Base-by-base conservation (phyloP, 2,888 invertebrate genomes). In the Gymnoscelis rufifasciata region DNA sequence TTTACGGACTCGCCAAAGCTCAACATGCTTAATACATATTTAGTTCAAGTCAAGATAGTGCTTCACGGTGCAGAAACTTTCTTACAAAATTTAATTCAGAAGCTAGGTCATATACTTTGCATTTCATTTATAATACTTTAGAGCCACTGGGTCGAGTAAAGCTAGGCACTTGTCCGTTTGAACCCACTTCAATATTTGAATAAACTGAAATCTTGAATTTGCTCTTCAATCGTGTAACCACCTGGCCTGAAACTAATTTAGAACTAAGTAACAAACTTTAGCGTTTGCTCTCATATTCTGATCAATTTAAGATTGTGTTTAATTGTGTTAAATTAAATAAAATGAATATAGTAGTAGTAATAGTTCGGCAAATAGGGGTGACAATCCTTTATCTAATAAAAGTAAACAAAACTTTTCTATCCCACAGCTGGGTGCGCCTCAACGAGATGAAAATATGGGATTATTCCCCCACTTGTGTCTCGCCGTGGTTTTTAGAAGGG, bases 401-500 rank as follows among this genome's bases (percentile, higher is more conserved):
- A 19, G 5, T 19, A 19, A 3, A 19, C 19, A 19, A 19, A 2
- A 19, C 19, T 5, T 19, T 19, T 19, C 3, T 19, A 19, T 14
- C 8, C 69, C 86, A 30, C 70, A 93, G 93, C 36, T 93, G 93
- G 93, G 86, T 93, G 10, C 86, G 90, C n/a, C 78, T 90, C 1
- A 92, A 93, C 63, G 89, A 89, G 55, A 88, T 90, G 71, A 92
- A 92, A 71, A 88, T 93, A 38, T 92, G 92, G 92, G 93, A 93
- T 64, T 90, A 91, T 35, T 91, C 91, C 4, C 92, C 93, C 0
- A 90, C 91, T 0, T 95, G 94, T 64, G 89, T 92, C 28, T 93
- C 93, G 0, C 94, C 94, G 0, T 92, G 92, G 60, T 90, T 90
- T 56, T 78, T 94, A 5, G 93, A 93, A 35, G 94, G 94, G 0